A percentile compares a stretch with the other conserved stretches of the same genome.
These are phyloP conservation scores for Alectoris magna DNA, from an alignment of 2,797 vertebrate genomes.

Conservation along the genomic window DNA sequence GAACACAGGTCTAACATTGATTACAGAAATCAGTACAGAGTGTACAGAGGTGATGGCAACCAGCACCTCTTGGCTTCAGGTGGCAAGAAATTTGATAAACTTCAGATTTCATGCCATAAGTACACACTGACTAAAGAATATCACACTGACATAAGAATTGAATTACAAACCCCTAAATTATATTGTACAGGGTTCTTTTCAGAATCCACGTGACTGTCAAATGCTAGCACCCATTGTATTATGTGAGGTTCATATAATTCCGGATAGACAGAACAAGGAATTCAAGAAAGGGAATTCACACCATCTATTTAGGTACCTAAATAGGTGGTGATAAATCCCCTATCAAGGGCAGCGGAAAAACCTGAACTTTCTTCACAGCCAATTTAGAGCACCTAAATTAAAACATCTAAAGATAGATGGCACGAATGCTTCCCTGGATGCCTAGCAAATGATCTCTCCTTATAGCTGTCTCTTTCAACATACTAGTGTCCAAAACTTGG, in stretches of 20 bases:
- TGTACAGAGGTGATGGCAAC: not conserved
- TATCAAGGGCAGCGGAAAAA: not conserved
- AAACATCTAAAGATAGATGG: not conserved
- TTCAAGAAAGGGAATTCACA: not conserved
- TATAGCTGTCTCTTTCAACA: not conserved
- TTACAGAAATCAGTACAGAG: not conserved
- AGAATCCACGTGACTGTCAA: not conserved
- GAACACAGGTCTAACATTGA: not conserved
- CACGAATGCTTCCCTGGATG: not conserved
- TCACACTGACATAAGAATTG: not conserved
- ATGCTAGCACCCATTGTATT: not conserved
- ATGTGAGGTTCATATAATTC: not conserved
- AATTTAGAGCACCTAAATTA: not conserved
- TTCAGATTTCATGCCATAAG: not conserved
- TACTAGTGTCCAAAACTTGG: not conserved
- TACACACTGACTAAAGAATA: not conserved
- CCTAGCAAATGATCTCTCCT: not conserved
- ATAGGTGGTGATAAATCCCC: not conserved
- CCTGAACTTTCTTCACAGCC: not conserved
- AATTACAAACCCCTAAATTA: not conserved
- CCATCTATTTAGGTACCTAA: not conserved
- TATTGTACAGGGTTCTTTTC: not conserved
- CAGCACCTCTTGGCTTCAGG: not conserved
- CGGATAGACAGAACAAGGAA: not conserved
- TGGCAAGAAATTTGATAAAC: not conserved